Percentiles rank a stretch among this genome's conserved stretches.
phyloP scores from a whole-genome alignment of 2,888 invertebrate genomes.

The Bembecia ichneumoniformis region DNA sequence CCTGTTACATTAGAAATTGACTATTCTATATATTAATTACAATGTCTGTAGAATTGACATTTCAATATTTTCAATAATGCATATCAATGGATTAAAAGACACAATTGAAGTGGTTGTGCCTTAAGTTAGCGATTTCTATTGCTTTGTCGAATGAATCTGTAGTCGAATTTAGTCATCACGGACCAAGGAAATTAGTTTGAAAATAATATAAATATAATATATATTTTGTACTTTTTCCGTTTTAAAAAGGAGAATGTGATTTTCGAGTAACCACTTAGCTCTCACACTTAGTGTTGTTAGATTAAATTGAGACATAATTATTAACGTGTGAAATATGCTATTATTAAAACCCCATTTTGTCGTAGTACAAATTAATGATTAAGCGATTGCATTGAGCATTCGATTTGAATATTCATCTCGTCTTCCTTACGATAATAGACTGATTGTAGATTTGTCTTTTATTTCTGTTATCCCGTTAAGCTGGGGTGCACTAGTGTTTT shows the following conservation, averaged over 20 bases:
- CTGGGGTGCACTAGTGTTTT: slow-evolving; percentile 67
- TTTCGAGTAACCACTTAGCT: slow-evolving; percentile 25
- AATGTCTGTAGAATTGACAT: too few species aligned
- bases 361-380: slow-evolving; percentile 62
- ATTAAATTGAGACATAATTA: slow-evolving; percentile 31
- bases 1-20: too few species aligned
- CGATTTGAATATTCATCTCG: slow-evolving; percentile 27
- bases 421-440: slow-evolving; percentile 63
- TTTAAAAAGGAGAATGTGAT: slow-evolving; percentile 27
- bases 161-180: slow-evolving; percentile 41
- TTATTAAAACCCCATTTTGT: slow-evolving; percentile 35
- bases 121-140: slow-evolving; percentile 41
- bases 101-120: slow-evolving; percentile 55
- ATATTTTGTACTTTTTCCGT: slow-evolving; percentile 63
- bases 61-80: neutral
- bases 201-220: slow-evolving; percentile 31
- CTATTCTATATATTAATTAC: too few species aligned
- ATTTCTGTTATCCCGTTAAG: slow-evolving; percentile 38
- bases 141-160: slow-evolving; percentile 23
- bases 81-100: slow-evolving; percentile 25
- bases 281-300: slow-evolving; percentile 40
- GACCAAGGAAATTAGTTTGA: slow-evolving; percentile 57
- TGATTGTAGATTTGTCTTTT: slow-evolving; percentile 47
- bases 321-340: slow-evolving; percentile 19
- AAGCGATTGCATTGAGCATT: slow-evolving; percentile 34